Conservation (phyloP, 2,113 vertebrate genomes). For the human (Homo sapiens) region GRCh38 chr2:168253001-168253500, state of each 20-base stretch:
- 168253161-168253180: conserved; percentile 8
- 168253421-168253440: not conserved
- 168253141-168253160: not conserved
- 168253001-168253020: not conserved
- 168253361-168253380: not conserved
- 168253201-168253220: not conserved
- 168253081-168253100: not conserved
- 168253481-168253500: not conserved
- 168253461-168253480: not conserved
- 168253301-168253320: not conserved
- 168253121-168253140: not conserved
- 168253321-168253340: not conserved
- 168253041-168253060: not conserved
- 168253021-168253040: not conserved
- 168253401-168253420: not conserved
- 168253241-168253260: not conserved
- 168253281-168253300: not conserved
- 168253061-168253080: not conserved
- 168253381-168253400: not conserved
- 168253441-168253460: not conserved
- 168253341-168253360: not conserved
- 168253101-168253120: not conserved
- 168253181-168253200: not conserved
- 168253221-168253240: not conserved
- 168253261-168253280: not conserved